A percentile compares a stretch with the other conserved stretches of the same genome.
Conservation (phyloP, 2,888 invertebrate genomes). For the Ischnus inquisitorius region DNA sequence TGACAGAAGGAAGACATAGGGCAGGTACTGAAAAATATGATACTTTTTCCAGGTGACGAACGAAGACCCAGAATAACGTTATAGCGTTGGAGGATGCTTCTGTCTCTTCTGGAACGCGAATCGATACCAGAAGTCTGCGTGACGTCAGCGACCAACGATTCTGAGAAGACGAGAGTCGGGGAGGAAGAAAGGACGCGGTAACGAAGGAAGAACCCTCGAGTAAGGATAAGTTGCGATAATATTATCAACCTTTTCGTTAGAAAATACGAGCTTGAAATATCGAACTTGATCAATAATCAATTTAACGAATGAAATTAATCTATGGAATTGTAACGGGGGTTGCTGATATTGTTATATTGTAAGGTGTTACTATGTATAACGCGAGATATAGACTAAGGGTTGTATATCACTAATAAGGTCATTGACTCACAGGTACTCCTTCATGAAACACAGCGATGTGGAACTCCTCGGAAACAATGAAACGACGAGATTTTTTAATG, state of each 20-base stretch:
- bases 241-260: background rate
- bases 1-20: background rate
- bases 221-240: background rate
- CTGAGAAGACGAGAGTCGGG: constrained; percentile 15
- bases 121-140: constrained; percentile 57
- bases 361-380: background rate
- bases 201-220: background rate
- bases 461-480: constrained; percentile 18
- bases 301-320: background rate
- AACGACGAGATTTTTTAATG: background rate
- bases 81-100: constrained; percentile 19
- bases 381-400: constrained; percentile 1
- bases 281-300: background rate
- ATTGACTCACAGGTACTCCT: constrained; percentile 67
- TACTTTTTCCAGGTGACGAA: background rate
- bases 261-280: background rate
- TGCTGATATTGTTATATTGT: background rate
- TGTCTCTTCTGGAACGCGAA: constrained; percentile 60
- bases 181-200: background rate
- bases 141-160: constrained; percentile 61
- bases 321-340: background rate
- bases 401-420: constrained; percentile 53
- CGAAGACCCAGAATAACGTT: constrained; percentile 9
- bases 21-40: background rate
- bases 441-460: constrained; percentile 47